Evolutionary conservation across 2,797 vertebrate genomes (phyloP).

Genomic region (Hemitrygon akajei): DNA sequence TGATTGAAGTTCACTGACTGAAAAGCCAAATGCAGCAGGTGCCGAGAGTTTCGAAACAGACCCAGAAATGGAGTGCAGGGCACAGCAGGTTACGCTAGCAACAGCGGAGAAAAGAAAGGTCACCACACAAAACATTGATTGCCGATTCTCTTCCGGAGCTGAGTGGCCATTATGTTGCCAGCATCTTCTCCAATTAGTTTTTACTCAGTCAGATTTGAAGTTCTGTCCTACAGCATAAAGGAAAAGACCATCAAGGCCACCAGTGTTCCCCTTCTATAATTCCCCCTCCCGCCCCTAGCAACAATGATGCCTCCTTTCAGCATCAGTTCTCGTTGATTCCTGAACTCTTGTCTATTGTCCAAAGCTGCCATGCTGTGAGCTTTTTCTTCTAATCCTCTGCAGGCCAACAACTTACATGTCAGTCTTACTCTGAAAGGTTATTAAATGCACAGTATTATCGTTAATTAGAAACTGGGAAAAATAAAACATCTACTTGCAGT

Average conservation of each 20-base stretch:
- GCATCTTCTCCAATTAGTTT: not conserved
- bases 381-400: not conserved
- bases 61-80: not conserved
- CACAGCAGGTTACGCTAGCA: not conserved
- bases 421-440: not conserved
- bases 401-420: not conserved
- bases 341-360: not conserved
- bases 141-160: not conserved
- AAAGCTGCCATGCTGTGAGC: not conserved
- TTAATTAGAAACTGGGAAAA: not conserved
- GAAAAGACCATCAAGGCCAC: not conserved
- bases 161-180: not conserved
- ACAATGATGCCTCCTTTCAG: not conserved
- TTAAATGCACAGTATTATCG: not conserved
- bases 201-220: not conserved
- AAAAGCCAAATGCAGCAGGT: not conserved
- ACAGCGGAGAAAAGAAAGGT: not conserved
- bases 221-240: not conserved
- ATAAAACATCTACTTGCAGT: not conserved
- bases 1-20: not conserved
- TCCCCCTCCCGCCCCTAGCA: too few species aligned
- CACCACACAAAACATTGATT: not conserved
- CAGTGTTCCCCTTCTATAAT: not conserved
- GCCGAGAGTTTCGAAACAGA: not conserved
- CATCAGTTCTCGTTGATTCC: not conserved